Conservation (phyloP, 2,888 invertebrate species). For the Lamproptera curius region DNA sequence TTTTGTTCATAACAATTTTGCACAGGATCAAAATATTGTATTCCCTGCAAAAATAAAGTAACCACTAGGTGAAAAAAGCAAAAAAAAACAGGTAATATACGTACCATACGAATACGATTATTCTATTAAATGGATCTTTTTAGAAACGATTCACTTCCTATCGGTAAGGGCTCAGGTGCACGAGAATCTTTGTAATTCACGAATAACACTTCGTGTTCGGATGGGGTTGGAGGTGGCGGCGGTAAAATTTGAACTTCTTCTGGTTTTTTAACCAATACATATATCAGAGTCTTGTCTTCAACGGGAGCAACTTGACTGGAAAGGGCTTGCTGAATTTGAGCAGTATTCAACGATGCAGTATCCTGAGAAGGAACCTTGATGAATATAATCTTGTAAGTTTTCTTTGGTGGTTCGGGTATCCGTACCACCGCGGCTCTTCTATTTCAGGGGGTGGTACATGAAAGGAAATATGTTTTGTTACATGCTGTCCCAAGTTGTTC, state of each 20-base stretch:
- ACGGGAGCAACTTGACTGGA: slow-evolving; percentile 74
- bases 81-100: too few relatives aligned
- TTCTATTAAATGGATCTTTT: too few relatives aligned
- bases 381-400: slow-evolving; percentile 86
- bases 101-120: too few relatives aligned
- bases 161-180: not conserved
- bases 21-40: too few relatives aligned
- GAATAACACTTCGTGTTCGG: slow-evolving; percentile 86
- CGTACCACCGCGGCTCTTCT: slow-evolving; percentile 71
- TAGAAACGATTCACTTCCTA: slow-evolving; percentile 5
- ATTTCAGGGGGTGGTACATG: slow-evolving; percentile 86
- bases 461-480: slow-evolving; percentile 85
- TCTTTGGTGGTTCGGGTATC: slow-evolving; percentile 71
- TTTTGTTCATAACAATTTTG: too few relatives aligned
- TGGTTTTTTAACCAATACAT: slow-evolving; percentile 85
- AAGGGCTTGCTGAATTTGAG: slow-evolving; percentile 63
- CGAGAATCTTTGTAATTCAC: slow-evolving; percentile 72
- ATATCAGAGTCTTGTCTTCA: slow-evolving; percentile 84
- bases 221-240: slow-evolving; percentile 28
- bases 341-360: slow-evolving; percentile 44
- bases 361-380: slow-evolving; percentile 85
- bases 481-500: slow-evolving; percentile 46
- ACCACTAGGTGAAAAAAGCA: too few relatives aligned
- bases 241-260: slow-evolving; percentile 61
- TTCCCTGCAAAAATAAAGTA: too few relatives aligned